Evolutionary conservation across 2,888 invertebrate species (phyloP).

Genomic region (Polydrusus tereticollis): DNA sequence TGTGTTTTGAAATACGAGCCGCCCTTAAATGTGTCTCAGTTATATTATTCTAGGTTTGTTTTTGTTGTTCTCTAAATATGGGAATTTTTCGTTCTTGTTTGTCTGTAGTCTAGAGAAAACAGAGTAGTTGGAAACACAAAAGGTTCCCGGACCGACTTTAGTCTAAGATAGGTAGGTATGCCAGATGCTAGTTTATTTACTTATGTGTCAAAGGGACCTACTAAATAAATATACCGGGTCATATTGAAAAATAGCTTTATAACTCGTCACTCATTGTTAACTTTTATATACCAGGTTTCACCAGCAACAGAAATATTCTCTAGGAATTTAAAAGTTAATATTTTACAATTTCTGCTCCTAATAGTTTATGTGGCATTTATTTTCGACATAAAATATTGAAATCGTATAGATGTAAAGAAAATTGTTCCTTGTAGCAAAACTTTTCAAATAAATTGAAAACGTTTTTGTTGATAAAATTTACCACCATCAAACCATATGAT

Average conservation of each 20-base stretch:
- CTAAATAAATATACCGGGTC: conserved; percentile 41
- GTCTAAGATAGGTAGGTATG: conserved; percentile 38
- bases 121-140: conserved; percentile 44
- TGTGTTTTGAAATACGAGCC: conserved; percentile 45
- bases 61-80: conserved; percentile 50
- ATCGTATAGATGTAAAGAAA: too few relatives aligned
- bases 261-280: too few relatives aligned
- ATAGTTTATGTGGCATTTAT: too few relatives aligned
- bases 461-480: too few relatives aligned
- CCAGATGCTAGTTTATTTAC: conserved; percentile 49
- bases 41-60: conserved; percentile 47
- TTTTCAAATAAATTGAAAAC: too few relatives aligned
- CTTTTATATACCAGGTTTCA: too few relatives aligned
- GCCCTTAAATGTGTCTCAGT: conserved; percentile 45
- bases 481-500: too few relatives aligned
- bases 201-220: conserved; percentile 42
- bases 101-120: conserved; percentile 45
- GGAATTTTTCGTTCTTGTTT: conserved; percentile 42
- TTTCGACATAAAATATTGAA: too few relatives aligned
- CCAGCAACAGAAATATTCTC: too few relatives aligned
- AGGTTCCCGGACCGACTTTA: conserved; percentile 24
- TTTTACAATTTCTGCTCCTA: too few relatives aligned
- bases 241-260: conserved; percentile 14
- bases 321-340: too few relatives aligned
- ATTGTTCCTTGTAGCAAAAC: too few relatives aligned